phyloP scores from a whole-genome alignment of 2,888 invertebrate species.

The Pyrocoelia pectoralis region DNA sequence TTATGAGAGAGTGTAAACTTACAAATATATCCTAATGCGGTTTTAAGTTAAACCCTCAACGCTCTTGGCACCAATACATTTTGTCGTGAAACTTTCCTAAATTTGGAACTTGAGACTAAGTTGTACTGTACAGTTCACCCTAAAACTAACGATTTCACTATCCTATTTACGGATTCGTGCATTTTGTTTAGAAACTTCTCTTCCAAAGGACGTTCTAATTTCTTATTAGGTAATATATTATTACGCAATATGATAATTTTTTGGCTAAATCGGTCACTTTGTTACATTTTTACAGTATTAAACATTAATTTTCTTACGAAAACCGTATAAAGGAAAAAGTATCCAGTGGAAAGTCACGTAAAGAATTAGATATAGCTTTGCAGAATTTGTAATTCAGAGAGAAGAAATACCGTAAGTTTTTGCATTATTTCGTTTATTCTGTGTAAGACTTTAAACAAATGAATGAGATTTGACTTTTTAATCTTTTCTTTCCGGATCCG shows the following conservation, averaged over 20 bases:
- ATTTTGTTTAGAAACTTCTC: not conserved
- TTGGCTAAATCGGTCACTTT: too few species aligned
- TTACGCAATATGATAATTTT: too few species aligned
- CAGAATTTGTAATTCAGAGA: not conserved
- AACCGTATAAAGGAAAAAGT: too few species aligned
- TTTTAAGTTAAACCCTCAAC: not conserved
- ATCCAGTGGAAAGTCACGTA: not conserved
- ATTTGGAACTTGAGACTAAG: not conserved
- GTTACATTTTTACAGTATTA: not conserved
- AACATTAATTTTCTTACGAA: not conserved
- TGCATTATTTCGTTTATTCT: too few species aligned
- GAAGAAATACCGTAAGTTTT: not conserved
- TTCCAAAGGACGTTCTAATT: not conserved
- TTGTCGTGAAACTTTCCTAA: not conserved
- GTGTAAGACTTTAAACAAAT: too few species aligned
- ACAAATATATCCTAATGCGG: not conserved
- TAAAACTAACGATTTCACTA: slow-evolving; percentile 1
- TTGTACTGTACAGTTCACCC: not conserved
- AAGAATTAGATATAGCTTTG: not conserved
- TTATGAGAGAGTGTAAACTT: not conserved
- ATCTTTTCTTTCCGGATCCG: too few species aligned
- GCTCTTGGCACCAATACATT: slow-evolving; percentile 1
- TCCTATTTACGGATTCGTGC: not conserved
- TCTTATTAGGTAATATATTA: not conserved
- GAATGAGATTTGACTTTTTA: too few species aligned